phyloP scores from a whole-genome alignment of 2,888 invertebrate genomes.

The Drosophila barbarae region DNA sequence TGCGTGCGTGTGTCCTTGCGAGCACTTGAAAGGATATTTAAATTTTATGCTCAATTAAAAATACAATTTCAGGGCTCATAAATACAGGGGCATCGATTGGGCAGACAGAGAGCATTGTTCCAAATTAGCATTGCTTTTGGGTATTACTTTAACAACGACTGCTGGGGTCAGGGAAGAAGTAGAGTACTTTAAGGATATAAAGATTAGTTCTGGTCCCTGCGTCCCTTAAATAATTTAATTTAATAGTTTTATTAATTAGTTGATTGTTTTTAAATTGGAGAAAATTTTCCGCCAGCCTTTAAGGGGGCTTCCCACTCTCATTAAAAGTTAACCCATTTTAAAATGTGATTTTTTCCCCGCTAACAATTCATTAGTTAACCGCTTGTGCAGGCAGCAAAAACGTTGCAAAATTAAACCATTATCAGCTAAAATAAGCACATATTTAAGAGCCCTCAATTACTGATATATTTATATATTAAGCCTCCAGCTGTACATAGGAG shows the following conservation, averaged over 20 bases:
- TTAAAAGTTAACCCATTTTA: background rate
- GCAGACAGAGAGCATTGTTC: constrained; percentile 13
- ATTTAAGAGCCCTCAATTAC: constrained; percentile 29
- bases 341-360: constrained; percentile 24
- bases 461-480: constrained; percentile 4
- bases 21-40: constrained; percentile 57
- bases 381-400: constrained; percentile 15
- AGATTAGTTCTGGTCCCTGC: background rate
- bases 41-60: constrained; percentile 72
- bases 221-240: background rate
- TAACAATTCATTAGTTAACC: constrained; percentile 56
- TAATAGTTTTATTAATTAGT: background rate
- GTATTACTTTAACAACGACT: constrained; percentile 36
- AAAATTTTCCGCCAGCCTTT: background rate
- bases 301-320: background rate
- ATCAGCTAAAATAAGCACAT: constrained; percentile 41
- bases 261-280: background rate
- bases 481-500: background rate
- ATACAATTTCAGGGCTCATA: constrained; percentile 66
- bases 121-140: constrained; percentile 54
- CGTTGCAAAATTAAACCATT: constrained; percentile 37
- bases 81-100: constrained; percentile 29
- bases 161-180: background rate
- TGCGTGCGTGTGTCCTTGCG: constrained; percentile 44
- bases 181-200: too few species aligned